Evolutionary conservation across 2,888 invertebrate genomes (phyloP), one percentile per base, ranked within the genome.

Genomic region (Athetis lepigone): DNA sequence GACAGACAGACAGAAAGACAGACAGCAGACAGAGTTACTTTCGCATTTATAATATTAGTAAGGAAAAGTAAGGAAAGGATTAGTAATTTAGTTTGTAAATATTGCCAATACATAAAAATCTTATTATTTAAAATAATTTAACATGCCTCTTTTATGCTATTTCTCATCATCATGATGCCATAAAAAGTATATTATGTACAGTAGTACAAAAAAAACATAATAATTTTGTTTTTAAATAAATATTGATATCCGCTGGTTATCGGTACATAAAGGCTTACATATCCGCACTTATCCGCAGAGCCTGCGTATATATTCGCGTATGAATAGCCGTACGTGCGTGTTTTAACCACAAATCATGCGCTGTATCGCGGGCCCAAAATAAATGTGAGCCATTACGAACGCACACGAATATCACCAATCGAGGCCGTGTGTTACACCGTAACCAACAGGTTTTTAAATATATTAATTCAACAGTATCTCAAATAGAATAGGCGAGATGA

Each of bases 261-360:
- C n/a, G 8, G 54, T 33, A 43, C 33, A 33, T 29, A 33, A 27
- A 18, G 2, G 18, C 11, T 42, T 51, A 40, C 18, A 64, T 54
- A 43, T 39, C 49, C 49, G 49, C 69, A 64, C 42, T 58, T 58
- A 69, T 52, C 50, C 54, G 37, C 72, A 59, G 50, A 43, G 45
- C 16, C 27, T 40, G 56, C 40, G 59, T 49, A 69, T 49, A 61
- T 73, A 70, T 58, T 52, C 40, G 58, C 40, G 49, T 49, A 70
- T 76, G 57, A 62, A 64, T 67, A 56, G 64, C 67, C 37, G 49
- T 66, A 51, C 59, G 71, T 67, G 70, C 63, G 74, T 67, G 62
- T 72, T 62, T 65, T 50, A 78, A 66, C 77, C 81, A 81, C 80
- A 81, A 81, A 81, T 81, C 81, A 81, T 77, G 66, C 56, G 72